Conservation (phyloP, 2,888 invertebrate genomes). For the Melangyna quadrimaculata region DNA sequence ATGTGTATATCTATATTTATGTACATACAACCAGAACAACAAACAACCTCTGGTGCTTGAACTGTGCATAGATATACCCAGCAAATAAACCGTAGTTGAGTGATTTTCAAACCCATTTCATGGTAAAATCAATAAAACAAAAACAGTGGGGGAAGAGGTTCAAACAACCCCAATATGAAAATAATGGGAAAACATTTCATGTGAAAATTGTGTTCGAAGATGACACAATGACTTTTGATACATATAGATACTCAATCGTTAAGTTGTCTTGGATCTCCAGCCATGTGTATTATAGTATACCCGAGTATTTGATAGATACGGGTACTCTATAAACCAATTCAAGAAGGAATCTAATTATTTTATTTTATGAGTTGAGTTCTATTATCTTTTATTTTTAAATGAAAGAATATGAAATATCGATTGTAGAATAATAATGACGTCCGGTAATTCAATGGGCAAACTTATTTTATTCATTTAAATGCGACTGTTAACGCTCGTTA, state of each 20-base stretch:
- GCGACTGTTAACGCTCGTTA: neutral
- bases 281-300: constrained; percentile 13
- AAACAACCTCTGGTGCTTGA: neutral
- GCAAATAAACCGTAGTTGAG: constrained; percentile 5
- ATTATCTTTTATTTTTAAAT: neutral
- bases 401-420: neutral
- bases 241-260: neutral
- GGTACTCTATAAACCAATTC: neutral
- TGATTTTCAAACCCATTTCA: constrained; percentile 25
- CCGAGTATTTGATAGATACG: neutral
- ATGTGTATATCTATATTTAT: too few species aligned
- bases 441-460: neutral
- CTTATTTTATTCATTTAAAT: constrained; percentile 7
- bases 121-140: constrained; percentile 16
- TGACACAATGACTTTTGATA: constrained; percentile 4
- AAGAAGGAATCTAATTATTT: neutral
- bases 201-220: constrained; percentile 27
- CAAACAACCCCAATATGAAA: neutral
- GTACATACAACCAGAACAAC: neutral
- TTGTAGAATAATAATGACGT: neutral
- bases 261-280: constrained; percentile 3
- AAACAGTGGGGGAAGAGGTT: neutral
- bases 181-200: constrained; percentile 25
- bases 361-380: neutral
- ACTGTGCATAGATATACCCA: neutral